Base-by-base conservation (phyloP, 2,113 vertebrate species). In the Pachyramphus minor region DNA sequence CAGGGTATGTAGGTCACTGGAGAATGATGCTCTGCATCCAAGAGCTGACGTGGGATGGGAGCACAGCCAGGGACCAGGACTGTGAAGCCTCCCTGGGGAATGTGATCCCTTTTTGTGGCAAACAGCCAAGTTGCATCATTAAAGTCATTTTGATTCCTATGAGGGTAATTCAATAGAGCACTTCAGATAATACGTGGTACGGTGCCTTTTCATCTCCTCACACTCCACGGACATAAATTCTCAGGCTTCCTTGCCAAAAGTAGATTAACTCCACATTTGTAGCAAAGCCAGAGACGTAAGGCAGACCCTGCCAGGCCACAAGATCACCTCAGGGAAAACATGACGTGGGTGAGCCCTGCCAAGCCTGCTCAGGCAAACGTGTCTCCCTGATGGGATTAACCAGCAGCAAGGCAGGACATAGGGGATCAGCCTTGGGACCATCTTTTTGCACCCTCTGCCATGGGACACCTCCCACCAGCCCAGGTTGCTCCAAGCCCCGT, bases 131-230 rank as follows among this genome's bases (percentile, higher is more conserved):
- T 45, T 16, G 59, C 42, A 8, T 80, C n/a, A 17, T 84, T 95
- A 62, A 37, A 87, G 87, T 45, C 5, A 0, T 79, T 92, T 79
- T 45, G 66, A 82, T 82, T 79, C 89, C 42, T 64, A 12, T 30
- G 89, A 91, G 4, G 45, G 44, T 89, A 89, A 96, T 93, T 93
- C 71, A 87, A 83, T 42, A 25, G 81, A 94, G 87, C 91, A 95
- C 87, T 95, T 47, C 91, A 88, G 90, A 66, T 74, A 77, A 80
- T 73, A 47, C 4, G 5, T 37, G 74, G 82, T 63, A 39, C 9
- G 9, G 67, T 47, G 92, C 76, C 90, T 94, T 95, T 96, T 96
- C 93, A 94, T 96, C 95, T 95, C 74, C 82, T 88, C 75, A 35
- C 59, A 7, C 92, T 93, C 47, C 79, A 42, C 0, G 0, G 64